Conservation (phyloP, 2,888 invertebrate species). For the Trachelus stipa region DNA sequence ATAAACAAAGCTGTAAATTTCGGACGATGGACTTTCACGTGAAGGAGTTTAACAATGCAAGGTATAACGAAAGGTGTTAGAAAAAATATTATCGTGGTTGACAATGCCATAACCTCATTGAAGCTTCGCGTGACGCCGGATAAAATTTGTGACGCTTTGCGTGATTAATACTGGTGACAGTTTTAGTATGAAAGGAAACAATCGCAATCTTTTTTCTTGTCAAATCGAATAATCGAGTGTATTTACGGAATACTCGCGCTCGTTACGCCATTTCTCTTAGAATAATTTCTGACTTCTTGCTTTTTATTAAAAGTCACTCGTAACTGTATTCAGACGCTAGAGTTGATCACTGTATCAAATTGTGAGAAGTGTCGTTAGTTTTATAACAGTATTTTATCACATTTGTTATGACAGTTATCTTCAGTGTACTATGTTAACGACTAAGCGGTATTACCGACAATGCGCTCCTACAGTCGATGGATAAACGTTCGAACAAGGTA, state of each 20-base stretch:
- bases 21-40: neutral
- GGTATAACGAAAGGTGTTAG: neutral
- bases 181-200: neutral
- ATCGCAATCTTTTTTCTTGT: neutral
- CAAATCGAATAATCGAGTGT: neutral
- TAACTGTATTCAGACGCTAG: neutral
- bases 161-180: neutral
- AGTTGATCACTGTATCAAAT: neutral
- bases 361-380: neutral
- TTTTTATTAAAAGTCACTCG: neutral
- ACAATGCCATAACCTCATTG: neutral
- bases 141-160: neutral
- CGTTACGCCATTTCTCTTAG: neutral
- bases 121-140: neutral
- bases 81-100: neutral
- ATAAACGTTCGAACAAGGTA: neutral
- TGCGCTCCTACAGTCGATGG: slow-evolving; percentile 5
- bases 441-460: neutral
- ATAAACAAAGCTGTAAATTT: neutral
- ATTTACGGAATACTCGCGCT: neutral
- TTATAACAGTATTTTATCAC: neutral
- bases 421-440: neutral
- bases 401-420: neutral
- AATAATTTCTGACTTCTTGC: neutral
- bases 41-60: neutral